phyloP scores from a whole-genome alignment of 2,113 vertebrate species.

The Ploceus nigricollis region DNA sequence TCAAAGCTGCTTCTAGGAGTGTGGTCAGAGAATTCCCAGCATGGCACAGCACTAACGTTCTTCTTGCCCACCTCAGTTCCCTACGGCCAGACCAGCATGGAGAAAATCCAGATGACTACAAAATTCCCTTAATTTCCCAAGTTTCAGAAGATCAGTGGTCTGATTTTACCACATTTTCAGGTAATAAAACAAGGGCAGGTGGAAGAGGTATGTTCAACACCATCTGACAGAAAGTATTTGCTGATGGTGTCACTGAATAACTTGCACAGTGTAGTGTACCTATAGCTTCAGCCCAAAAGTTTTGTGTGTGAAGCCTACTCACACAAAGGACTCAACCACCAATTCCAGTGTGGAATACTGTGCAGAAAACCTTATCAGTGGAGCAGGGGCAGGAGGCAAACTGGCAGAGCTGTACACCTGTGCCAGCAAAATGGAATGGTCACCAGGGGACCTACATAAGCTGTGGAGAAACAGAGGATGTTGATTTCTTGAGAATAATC shows the following conservation, averaged over 20 bases:
- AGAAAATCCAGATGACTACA: not conserved
- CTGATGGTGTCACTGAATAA: not conserved
- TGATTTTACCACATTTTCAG: not conserved
- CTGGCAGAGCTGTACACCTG: not conserved
- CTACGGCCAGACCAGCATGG: not conserved
- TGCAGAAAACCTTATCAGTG: not conserved
- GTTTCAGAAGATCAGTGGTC: not conserved
- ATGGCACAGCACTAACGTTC: not conserved
- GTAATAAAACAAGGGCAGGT: not conserved
- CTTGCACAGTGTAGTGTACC: no score
- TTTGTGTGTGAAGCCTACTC: not conserved
- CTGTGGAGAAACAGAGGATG: not conserved
- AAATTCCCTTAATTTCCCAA: not conserved
- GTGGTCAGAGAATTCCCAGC: not conserved
- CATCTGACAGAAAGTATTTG: not conserved
- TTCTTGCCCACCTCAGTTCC: not conserved
- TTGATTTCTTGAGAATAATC: not conserved
- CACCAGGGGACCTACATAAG: not conserved
- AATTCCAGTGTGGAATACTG: not conserved
- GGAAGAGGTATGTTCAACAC: not conserved
- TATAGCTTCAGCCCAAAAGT: not conserved
- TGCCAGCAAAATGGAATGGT: not conserved
- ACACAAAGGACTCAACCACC: not conserved
- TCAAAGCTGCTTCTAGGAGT: rapidly evolving
- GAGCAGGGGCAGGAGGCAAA: not conserved